phyloP scores from a whole-genome alignment of 2,797 vertebrate species.

The Poeciliopsis presidionis region DNA sequence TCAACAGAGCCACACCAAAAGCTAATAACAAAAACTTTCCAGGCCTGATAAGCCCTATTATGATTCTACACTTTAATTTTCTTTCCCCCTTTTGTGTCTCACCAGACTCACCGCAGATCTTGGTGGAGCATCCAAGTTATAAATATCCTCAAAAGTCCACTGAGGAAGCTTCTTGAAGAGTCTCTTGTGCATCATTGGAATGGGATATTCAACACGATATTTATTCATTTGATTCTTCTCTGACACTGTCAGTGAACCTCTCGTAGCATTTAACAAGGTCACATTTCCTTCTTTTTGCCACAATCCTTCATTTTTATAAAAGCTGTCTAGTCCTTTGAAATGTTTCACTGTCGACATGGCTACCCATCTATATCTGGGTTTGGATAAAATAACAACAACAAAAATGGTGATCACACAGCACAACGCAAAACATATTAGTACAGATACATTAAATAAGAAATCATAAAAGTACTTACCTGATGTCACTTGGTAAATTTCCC shows the following conservation, averaged over 20 bases:
- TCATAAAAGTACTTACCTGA: constrained; percentile 43
- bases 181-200: constrained; percentile 40
- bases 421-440: neutral
- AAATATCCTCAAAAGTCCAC: constrained; percentile 79
- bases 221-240: neutral
- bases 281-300: neutral
- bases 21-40: neutral
- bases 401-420: neutral
- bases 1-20: neutral
- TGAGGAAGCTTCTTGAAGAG: constrained; percentile 60
- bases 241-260: neutral
- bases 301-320: rapidly evolving
- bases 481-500: neutral
- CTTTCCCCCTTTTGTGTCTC: neutral
- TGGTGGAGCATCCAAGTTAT: constrained; percentile 49
- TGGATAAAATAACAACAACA: neutral
- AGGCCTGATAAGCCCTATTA: neutral
- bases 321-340: rapidly evolving
- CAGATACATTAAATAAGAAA: neutral
- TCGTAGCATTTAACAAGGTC: rapidly evolving
- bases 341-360: neutral
- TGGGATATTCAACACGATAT: constrained; percentile 46
- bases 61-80: neutral
- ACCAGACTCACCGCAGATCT: constrained; percentile 56
- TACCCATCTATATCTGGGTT: constrained; percentile 22